Conservation (phyloP, 2,797 vertebrate species). For the Loriculus beryllinus region DNA sequence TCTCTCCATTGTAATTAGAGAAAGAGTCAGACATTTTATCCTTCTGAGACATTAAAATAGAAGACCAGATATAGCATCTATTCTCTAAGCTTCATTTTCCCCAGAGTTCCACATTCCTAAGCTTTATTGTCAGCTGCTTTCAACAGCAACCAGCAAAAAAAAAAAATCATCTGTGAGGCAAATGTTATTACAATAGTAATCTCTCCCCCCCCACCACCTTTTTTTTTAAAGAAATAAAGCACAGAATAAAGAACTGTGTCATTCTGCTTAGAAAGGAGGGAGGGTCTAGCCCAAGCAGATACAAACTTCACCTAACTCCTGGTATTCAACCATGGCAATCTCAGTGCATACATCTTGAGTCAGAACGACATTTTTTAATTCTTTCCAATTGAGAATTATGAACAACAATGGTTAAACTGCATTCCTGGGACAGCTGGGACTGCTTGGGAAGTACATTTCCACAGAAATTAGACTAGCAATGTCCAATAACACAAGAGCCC, state of each 20-base stretch:
- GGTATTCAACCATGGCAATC: neutral
- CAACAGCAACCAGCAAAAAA: neutral
- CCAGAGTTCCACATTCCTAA: neutral
- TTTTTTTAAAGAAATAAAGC: neutral
- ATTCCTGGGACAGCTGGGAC: slow-evolving; percentile 53
- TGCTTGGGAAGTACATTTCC: slow-evolving; percentile 12
- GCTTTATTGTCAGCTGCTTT: neutral
- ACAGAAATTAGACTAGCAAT: slow-evolving; percentile 24
- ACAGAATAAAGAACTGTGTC: neutral
- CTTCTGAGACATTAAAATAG: neutral
- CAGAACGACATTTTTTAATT: slow-evolving; percentile 27
- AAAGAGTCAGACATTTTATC: neutral
- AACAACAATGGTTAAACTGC: slow-evolving; percentile 27
- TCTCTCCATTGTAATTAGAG: neutral
- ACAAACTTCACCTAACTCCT: neutral
- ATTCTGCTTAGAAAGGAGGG: neutral
- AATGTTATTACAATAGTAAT: neutral
- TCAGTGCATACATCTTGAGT: neutral
- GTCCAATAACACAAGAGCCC: slow-evolving; percentile 29
- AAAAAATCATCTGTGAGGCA: neutral
- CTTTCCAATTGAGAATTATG: neutral
- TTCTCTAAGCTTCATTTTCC: neutral
- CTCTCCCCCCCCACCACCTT: neutral
- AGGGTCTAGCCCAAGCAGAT: neutral
- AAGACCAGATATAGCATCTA: neutral